A percentile compares a stretch with the other conserved stretches of the same genome.
Conservation (phyloP, 2,113 vertebrate species). For the Prunella fulvescens region DNA sequence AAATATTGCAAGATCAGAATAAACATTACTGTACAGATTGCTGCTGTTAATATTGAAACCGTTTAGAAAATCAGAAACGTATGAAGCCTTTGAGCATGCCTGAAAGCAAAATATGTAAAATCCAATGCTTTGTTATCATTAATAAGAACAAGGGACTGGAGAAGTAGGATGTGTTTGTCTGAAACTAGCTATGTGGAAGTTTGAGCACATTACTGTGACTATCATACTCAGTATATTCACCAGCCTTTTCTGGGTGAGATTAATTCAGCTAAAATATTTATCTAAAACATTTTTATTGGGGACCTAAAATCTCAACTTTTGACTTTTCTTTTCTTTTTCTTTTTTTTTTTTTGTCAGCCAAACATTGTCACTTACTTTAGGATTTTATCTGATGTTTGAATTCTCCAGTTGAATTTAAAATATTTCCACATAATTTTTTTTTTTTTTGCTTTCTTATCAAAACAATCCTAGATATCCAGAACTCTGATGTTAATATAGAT, state of each 20-base stretch:
- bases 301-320: background rate
- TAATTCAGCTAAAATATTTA: background rate
- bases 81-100: background rate
- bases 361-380: background rate
- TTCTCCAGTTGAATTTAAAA: background rate
- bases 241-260: background rate
- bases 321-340: background rate
- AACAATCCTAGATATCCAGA: background rate
- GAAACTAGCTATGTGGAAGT: background rate
- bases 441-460: background rate
- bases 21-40: background rate
- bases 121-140: background rate
- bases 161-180: background rate
- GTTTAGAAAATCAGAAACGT: background rate
- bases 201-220: background rate
- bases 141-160: background rate
- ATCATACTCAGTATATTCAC: background rate
- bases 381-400: background rate
- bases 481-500: background rate
- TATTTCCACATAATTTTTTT: background rate
- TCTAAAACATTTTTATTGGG: background rate
- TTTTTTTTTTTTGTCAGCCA: background rate
- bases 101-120: background rate
- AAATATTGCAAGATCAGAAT: background rate
- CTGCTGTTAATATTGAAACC: background rate